phyloP scores from a whole-genome alignment of 1,140 invertebrate genomes.

The Triops cancriformis region DNA sequence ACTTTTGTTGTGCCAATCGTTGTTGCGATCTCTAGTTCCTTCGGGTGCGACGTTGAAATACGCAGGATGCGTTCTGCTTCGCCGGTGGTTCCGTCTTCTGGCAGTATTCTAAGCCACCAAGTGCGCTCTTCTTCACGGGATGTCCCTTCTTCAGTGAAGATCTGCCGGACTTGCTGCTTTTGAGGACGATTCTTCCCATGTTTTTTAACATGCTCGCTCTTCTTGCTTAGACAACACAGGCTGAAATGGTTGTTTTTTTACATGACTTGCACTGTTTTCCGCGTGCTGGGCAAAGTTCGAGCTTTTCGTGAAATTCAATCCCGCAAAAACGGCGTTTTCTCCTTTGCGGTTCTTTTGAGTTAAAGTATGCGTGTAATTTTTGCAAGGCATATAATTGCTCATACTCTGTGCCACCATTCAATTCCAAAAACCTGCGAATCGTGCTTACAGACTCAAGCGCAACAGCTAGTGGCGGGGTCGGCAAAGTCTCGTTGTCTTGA shows the following conservation, averaged over 20 bases:
- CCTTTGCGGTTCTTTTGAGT: background rate
- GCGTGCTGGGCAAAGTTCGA: background rate
- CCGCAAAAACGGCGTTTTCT: background rate
- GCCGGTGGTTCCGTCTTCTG: background rate
- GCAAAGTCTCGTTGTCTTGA: too few relatives aligned
- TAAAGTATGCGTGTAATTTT: too few relatives aligned
- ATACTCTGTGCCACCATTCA: too few relatives aligned
- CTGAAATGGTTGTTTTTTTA: background rate
- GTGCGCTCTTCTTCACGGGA: background rate
- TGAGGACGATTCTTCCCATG: background rate
- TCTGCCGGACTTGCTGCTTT: background rate
- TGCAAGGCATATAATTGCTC: too few relatives aligned
- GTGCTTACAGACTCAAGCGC: too few relatives aligned
- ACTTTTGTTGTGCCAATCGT: background rate
- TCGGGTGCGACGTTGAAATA: background rate
- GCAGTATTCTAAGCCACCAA: background rate
- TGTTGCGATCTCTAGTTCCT: background rate
- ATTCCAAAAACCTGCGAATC: too few relatives aligned
- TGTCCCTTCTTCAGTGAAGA: background rate
- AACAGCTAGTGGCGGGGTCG: too few relatives aligned
- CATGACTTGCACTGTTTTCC: background rate
- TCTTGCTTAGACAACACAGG: background rate
- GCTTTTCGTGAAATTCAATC: background rate
- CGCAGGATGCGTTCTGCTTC: background rate
- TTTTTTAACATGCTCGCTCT: background rate